Conservation (phyloP, 2,113 vertebrate genomes). For the Nanorana parkeri region DNA sequence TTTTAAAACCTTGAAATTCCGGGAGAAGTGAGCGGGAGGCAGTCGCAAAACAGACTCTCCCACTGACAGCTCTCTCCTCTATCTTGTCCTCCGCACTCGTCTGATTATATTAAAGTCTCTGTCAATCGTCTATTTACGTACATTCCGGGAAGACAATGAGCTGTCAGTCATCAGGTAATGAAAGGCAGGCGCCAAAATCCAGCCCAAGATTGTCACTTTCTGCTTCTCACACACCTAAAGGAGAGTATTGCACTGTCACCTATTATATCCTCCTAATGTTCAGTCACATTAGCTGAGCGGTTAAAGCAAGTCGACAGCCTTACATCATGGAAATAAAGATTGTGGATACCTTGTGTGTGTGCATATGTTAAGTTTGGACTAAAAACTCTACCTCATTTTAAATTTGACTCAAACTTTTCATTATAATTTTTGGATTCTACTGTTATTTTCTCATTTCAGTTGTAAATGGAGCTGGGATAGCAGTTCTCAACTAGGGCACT, state of each 20-base stretch:
- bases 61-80: conserved; percentile 23
- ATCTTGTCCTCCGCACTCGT: conserved; percentile 24
- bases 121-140: conserved; percentile 40
- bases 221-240: conserved; percentile 18
- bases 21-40: background rate
- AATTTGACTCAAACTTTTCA: too few relatives aligned
- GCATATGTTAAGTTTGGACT: too few relatives aligned
- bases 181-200: conserved; percentile 41
- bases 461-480: too few relatives aligned
- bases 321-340: too few relatives aligned
- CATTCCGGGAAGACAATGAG: background rate
- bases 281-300: background rate
- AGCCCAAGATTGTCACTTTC: conserved; percentile 4
- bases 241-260: background rate
- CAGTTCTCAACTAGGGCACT: too few relatives aligned
- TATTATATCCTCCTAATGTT: background rate
- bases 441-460: too few relatives aligned
- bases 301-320: background rate
- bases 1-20: background rate
- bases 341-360: too few relatives aligned
- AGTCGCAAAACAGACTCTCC: background rate
- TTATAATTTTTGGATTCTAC: too few relatives aligned
- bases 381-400: too few relatives aligned
- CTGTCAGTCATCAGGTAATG: conserved; percentile 39
- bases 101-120: conserved; percentile 43